A percentile compares a stretch with the other conserved stretches of the same genome.
These are phyloP conservation scores for Melipona bicolor DNA, from an alignment of 2,888 invertebrate genomes.

Conservation along the genomic window DNA sequence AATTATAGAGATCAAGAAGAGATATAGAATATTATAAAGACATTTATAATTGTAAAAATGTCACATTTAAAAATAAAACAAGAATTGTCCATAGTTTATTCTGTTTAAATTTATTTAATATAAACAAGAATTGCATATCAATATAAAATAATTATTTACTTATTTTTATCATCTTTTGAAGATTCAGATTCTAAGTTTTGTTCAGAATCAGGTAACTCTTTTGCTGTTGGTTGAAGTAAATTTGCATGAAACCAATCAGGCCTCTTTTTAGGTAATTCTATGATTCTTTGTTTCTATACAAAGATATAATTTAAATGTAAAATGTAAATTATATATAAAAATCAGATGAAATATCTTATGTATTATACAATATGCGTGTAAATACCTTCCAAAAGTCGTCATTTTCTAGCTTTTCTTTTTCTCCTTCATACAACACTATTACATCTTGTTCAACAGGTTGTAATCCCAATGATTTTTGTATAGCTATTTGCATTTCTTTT, in stretches of 20 bases:
- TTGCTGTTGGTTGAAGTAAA: slow-evolving; percentile 91
- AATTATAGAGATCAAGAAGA: slow-evolving; percentile 2
- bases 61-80: slow-evolving; percentile 21
- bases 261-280: slow-evolving; percentile 93
- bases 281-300: slow-evolving; percentile 88
- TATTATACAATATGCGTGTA: slow-evolving; percentile 8
- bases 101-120: slow-evolving; percentile 7
- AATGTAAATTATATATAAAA: not conserved
- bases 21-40: not conserved
- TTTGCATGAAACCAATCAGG: slow-evolving; percentile 96
- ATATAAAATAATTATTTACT: not conserved
- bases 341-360: not conserved
- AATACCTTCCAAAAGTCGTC: slow-evolving; percentile 82
- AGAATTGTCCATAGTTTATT: slow-evolving; percentile 22
- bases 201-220: slow-evolving; percentile 88
- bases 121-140: slow-evolving; percentile 18
- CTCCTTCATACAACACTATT: slow-evolving; percentile 93
- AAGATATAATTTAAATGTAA: slow-evolving; percentile 20
- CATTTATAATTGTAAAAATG: slow-evolving; percentile 9
- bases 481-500: slow-evolving; percentile 90
- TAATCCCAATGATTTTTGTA: slow-evolving; percentile 89
- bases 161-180: slow-evolving; percentile 12
- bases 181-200: slow-evolving; percentile 89
- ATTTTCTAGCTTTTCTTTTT: slow-evolving; percentile 86
- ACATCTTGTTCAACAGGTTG: slow-evolving; percentile 93